Base-by-base conservation (phyloP, 2,888 invertebrate genomes). In the Brenthis hecate region DNA sequence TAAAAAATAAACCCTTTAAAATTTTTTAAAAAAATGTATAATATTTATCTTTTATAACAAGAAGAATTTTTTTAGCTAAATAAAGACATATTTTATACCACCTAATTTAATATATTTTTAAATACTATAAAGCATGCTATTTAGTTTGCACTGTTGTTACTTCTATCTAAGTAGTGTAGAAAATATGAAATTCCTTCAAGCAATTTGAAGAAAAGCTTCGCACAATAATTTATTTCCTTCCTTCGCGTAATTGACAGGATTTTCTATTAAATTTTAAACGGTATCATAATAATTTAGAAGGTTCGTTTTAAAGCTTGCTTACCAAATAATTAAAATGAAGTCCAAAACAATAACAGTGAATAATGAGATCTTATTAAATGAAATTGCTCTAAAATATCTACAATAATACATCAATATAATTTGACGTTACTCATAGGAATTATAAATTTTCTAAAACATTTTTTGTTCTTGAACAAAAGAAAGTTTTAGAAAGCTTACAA, bases 321-420 rank as follows among this genome's bases (percentile, higher is more conserved):
- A 55, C 55, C 60, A 67, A 60, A 63, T 70, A 70, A 67, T 67
- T 66, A 66, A 70, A 70, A 66, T 70, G 53, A 55, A 70, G 43
- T 61, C 60, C 64, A 47, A 67, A 70, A 70, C 67, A 70, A 67
- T 70, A 70, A 67, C 60, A 61, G 48, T 64, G 58, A 60, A 58
- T 64, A 63, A 64, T 47, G 64, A 61, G 51, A 50, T 28, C 47
- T 60, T 70, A 63, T 66, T 62, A 63, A 62, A 28, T 48, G 32
- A 61, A 64, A 66, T 66, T 61, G 50, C 13, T 19, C 3, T 16
- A 53, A 70, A 64, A 70, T 56, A 13, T 56, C 43, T 69, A n/a
- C n/a, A n/a, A n/a, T n/a, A 36, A 63, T 63, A 55, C 61, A 14
- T 58, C 11, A 58, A 47, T 58, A 58, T 23, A n/a, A 58, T 58